Evolutionary conservation across 1,140 invertebrate species (phyloP), one percentile per base, ranked within the genome.

Genomic region (Dreissena polymorpha): DNA sequence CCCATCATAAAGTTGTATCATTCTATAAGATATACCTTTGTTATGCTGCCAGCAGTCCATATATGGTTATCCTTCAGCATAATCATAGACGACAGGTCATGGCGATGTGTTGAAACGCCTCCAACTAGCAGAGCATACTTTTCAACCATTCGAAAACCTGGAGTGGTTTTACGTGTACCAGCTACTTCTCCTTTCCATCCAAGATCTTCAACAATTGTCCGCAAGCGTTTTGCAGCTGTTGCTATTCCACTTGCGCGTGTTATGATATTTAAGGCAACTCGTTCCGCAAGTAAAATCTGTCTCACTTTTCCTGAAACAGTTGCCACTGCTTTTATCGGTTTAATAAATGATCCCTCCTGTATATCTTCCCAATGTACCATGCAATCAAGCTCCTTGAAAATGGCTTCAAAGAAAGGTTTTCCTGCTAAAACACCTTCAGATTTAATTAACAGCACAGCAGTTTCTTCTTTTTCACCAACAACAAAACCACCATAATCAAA

Each of bases 21-120:
- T 68, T 8, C 14, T 27, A 39, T 21, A 39, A 6, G 18, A 55
- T n/a, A 63, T 88, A 93, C 93, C 89, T 93, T 85, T 39, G 89
- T 86, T 12, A 93, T 91, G 71, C 89, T 93, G 16, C 93, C 93
- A 39, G 90, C 90, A 23, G 93, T 90, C 89, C 91, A 91, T 53
- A 94, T 91, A 86, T 94, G 94, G 86, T 94, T 94, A 83, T 94
- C 94, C 84, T 94, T 94, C 49, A 94, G 83, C 93, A 94, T 94
- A 8, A 94, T 90, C 93, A 94, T 93, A 13, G 91, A 93, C 0
- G 93, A 94, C 68, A 94, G 80, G 80, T 94, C 93, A 81, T 91
- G 93, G 10, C 93, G 85, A 91, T 94, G 93, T 12, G 91, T 92
- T 12, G 91, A 90, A 5, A 91, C 90, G 0, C 93, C 93, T 2